Conservation (phyloP, 1,140 invertebrate genomes). For the Heliconius hewitsoni region DNA sequence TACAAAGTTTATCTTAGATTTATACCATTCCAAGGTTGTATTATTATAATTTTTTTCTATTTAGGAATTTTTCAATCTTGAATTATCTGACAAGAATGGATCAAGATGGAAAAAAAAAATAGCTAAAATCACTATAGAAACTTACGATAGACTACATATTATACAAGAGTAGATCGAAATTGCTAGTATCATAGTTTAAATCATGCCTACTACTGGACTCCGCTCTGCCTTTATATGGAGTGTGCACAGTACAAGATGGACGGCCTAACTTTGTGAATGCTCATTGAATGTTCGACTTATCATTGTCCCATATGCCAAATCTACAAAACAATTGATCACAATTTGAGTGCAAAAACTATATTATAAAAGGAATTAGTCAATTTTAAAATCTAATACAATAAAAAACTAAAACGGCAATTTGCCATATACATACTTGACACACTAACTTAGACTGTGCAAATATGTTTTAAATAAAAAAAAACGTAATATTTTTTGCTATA, state of each 20-base stretch:
- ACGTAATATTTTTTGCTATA: background rate
- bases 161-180: constrained; percentile 70
- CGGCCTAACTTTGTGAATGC: constrained; percentile 54
- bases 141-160: constrained; percentile 67
- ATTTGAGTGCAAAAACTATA: background rate
- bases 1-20: constrained; percentile 57
- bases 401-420: background rate
- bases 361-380: background rate
- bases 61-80: constrained; percentile 54
- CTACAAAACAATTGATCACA: background rate
- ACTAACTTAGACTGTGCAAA: background rate
- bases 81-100: constrained; percentile 43
- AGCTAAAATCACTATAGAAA: constrained; percentile 63
- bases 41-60: constrained; percentile 23
- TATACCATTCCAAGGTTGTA: constrained; percentile 44
- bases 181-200: constrained; percentile 68
- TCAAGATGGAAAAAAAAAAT: constrained; percentile 65
- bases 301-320: background rate
- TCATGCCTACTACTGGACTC: constrained; percentile 55
- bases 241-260: constrained; percentile 50
- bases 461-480: background rate
- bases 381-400: background rate
- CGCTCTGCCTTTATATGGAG: constrained; percentile 51
- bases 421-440: background rate
- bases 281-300: constrained; percentile 13